Base-by-base conservation (phyloP, 1,140 invertebrate genomes). In the Drosophila orena region DNA sequence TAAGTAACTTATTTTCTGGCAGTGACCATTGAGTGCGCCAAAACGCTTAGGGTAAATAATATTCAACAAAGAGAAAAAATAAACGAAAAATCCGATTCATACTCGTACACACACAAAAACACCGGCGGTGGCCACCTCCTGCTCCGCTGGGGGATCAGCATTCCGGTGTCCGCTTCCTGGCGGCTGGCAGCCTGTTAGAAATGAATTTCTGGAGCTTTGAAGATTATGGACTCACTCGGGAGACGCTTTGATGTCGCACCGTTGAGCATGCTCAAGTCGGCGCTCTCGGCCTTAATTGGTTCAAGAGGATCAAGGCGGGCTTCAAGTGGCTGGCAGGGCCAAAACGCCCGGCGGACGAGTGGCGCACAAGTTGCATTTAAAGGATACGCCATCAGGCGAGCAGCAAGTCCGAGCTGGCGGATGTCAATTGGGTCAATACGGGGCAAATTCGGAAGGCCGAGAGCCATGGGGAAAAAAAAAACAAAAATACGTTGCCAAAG, bases 151-250 rank as follows among this genome's bases (percentile, higher is more conserved):
- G 46, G 43, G 50, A 30, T 44, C 58, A 60, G 64, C 66, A 78
- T 83, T 77, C 71, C 75, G 47, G 38, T 10, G 34, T 58, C 60
- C 42, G 44, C 59, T 59, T 76, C 40, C 43, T 30, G 24, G 3
- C 3, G 11, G 57, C 90, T 91, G 90, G 7, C 42, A 44, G 72
- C 90, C 90, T 91, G 66, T 59, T 81, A 27, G 24, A 78, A 72
- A 78, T 81, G 83, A 90, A 91, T 91, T 86, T 86, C 90, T 91
- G 76, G 83, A 91, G 90, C 90, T 91, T 91, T 91, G 90, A 91
- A 91, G 90, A 91, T 91, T 90, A 75, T 59, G 74, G 91, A 73
- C 76, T 75, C 90, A 81, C 77, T 90, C 83, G 83, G 75, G 77
- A 71, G 69, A 74, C 71, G 81, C 89, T 91, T 91, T 91, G 90